A percentile compares a stretch with the other conserved stretches of the same genome.
Evolutionary conservation across 1,140 invertebrate genomes (phyloP).

Genomic region (Monomorium pharaonis): DNA sequence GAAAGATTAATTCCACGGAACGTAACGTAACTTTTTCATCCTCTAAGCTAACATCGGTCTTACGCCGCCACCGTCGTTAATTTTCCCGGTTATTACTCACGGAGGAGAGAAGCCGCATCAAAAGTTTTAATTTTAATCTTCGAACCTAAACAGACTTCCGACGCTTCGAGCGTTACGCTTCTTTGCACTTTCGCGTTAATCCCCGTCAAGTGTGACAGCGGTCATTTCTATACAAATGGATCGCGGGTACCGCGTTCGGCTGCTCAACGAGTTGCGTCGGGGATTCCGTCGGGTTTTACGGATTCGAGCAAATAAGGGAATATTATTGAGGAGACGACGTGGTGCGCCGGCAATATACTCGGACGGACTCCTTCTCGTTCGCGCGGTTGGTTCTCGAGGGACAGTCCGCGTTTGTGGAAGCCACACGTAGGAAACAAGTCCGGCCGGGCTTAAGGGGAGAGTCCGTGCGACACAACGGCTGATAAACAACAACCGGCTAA

Average conservation of each 20-base stretch:
- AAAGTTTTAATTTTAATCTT: slow-evolving; percentile 22
- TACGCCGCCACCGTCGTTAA: background rate
- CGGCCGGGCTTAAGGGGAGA: slow-evolving; percentile 30
- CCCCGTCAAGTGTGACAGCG: background rate
- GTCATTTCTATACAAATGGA: slow-evolving; percentile 7
- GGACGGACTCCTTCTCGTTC: slow-evolving; percentile 18
- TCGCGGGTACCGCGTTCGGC: background rate
- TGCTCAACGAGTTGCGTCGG: too few species aligned
- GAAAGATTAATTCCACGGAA: slow-evolving; percentile 21
- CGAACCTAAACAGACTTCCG: background rate
- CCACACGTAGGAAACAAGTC: slow-evolving; percentile 49
- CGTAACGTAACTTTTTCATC: slow-evolving; percentile 20
- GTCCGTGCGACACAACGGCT: slow-evolving; percentile 7
- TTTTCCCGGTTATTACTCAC: slow-evolving; percentile 5
- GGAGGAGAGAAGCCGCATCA: too few species aligned
- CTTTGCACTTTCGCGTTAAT: background rate
- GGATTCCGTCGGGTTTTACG: too few species aligned
- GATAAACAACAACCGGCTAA: slow-evolving; percentile 63
- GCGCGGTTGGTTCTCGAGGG: slow-evolving; percentile 6
- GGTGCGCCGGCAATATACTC: background rate
- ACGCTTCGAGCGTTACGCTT: background rate
- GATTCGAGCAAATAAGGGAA: slow-evolving; percentile 22
- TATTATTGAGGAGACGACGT: slow-evolving; percentile 2
- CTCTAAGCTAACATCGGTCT: background rate
- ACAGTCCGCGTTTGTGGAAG: background rate